Evolutionary conservation across 2,113 vertebrate genomes (phyloP).

Genomic region (Eretmochelys imbricata): DNA sequence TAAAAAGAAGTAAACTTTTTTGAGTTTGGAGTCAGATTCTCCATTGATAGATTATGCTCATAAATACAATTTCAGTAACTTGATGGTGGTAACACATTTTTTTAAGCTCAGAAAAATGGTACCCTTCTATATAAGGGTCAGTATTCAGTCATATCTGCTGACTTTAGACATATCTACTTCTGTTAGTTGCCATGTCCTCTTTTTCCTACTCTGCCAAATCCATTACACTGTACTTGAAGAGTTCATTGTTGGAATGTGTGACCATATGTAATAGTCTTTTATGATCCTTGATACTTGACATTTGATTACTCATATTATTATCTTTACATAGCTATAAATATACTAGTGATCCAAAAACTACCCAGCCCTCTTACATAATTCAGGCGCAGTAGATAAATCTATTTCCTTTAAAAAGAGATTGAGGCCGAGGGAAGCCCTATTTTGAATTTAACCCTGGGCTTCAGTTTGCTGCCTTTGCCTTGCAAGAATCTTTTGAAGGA

Average conservation of each 20-base stretch:
- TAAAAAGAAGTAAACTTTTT: background rate
- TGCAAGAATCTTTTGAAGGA: background rate
- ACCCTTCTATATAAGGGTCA: no score
- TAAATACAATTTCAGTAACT: background rate
- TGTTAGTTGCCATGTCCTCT: no score
- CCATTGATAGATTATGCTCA: rapidly evolving
- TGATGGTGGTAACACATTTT: background rate
- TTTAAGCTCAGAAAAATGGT: background rate
- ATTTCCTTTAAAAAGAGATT: background rate
- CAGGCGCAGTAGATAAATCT: background rate
- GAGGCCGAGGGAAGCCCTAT: background rate
- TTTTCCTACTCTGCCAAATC: background rate
- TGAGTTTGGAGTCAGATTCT: background rate
- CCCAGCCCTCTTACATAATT: background rate
- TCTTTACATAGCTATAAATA: background rate
- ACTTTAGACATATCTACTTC: no score
- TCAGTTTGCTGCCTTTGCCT: background rate
- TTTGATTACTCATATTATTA: background rate
- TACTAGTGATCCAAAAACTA: background rate
- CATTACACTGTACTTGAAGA: background rate
- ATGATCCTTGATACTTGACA: background rate
- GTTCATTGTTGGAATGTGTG: background rate
- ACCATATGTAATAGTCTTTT: background rate
- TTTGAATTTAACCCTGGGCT: rapidly evolving
- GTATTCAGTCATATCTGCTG: no score